Conservation (phyloP, 1,140 invertebrate species). For the Listronotus bonariensis region DNA sequence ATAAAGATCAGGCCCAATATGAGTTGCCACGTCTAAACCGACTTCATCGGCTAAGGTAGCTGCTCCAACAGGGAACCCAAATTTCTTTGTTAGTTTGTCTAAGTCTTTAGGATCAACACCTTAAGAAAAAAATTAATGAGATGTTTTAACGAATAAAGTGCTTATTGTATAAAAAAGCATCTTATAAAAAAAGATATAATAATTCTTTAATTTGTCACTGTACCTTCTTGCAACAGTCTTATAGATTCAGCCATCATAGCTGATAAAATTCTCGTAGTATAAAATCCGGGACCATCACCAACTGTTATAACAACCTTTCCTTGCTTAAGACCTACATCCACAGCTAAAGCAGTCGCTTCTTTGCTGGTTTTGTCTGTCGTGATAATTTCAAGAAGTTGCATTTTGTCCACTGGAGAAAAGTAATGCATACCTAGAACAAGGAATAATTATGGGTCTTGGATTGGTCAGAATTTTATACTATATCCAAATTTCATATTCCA, state of each 20-base stretch:
- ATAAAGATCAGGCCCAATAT: constrained; percentile 84
- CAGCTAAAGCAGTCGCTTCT: constrained; percentile 84
- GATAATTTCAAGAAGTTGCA: constrained; percentile 98
- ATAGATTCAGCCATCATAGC: constrained; percentile 91
- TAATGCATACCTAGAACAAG: constrained; percentile 91
- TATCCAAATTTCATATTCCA: no score
- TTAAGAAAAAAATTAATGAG: no score
- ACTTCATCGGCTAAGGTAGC: constrained; percentile 95
- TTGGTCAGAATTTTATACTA: no score
- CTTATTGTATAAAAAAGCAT: neutral
- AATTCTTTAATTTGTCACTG: neutral
- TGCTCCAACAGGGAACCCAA: constrained; percentile 95
- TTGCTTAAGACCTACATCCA: constrained; percentile 89
- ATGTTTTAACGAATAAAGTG: no score
- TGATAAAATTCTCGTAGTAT: constrained; percentile 93
- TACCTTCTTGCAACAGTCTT: constrained; percentile 86
- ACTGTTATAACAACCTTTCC: constrained; percentile 97
- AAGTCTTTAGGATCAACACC: constrained; percentile 85
- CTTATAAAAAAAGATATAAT: neutral
- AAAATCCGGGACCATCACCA: constrained; percentile 98
- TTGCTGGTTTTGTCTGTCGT: constrained; percentile 93
- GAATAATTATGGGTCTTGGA: neutral
- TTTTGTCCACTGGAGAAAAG: constrained; percentile 99
- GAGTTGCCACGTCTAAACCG: constrained; percentile 88
- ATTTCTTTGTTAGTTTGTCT: constrained; percentile 86